A percentile compares a stretch with the other conserved stretches of the same genome.
Evolutionary conservation across 2,113 vertebrate genomes (phyloP).

Genomic region (Orthochromis indermauri): DNA sequence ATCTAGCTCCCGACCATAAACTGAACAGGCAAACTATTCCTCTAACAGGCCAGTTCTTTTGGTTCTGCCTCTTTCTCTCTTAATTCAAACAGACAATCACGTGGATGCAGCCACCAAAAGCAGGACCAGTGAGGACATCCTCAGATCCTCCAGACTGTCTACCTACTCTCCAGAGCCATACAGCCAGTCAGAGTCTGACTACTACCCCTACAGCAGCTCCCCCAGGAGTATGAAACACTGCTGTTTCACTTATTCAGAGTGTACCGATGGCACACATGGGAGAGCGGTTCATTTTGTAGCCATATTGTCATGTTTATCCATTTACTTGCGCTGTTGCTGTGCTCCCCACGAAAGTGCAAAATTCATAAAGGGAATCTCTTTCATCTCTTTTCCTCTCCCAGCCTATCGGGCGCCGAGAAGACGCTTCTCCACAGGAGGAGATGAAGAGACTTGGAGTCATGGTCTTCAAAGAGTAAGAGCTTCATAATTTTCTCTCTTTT

Average conservation of each 20-base stretch:
- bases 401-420: conserved; percentile 58
- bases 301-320: conserved; percentile 19
- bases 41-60: background rate
- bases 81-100: conserved; percentile 68
- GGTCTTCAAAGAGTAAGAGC: conserved; percentile 69
- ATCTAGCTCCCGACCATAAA: background rate
- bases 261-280: background rate
- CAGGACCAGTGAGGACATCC: conserved; percentile 95
- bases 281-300: background rate
- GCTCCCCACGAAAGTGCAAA: background rate
- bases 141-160: conserved; percentile 86
- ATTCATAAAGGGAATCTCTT: conserved; percentile 3
- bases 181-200: conserved; percentile 82
- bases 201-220: conserved; percentile 85
- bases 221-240: conserved; percentile 78
- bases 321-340: background rate
- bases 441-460: conserved; percentile 68
- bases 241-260: background rate
- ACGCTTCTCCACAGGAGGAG: conserved; percentile 66
- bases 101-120: conserved; percentile 84
- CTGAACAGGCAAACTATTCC: background rate
- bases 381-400: conserved; percentile 24
- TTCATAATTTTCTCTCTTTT: conserved; percentile 43
- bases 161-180: conserved; percentile 88
- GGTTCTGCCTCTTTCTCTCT: background rate